Evolutionary conservation across 2,113 vertebrate species (phyloP), one percentile per base, ranked within the genome.

Genomic region (Puntigrus tetrazona): DNA sequence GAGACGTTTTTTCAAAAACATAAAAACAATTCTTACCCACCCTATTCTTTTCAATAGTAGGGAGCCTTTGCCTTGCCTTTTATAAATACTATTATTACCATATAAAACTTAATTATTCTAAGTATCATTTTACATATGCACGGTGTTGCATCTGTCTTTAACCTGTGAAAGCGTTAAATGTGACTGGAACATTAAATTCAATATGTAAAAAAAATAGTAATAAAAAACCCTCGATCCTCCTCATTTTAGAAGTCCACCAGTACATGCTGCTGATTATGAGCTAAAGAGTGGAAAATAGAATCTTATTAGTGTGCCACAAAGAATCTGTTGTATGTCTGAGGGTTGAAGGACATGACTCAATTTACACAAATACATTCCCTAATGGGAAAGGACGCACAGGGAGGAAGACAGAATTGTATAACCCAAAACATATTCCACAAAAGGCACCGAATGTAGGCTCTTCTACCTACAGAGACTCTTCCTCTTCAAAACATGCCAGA

Each of bases 301-400:
- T 65, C 38, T 34, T 65, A 47, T 84, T 84, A 65, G 73, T 20
- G 10, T 20, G 7, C 25, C 41, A 84, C 74, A 84, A 78, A 84
- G 75, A 80, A 45, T 31, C 45, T 18, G 34, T 55, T 65, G 38
- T 77, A 38, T 43, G 34, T 69, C 22, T 57, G 10, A 69, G 43
- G 27, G 29, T 18, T 67, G 82, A 63, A 27, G 59, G 13, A 50
- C 29, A 45, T 63, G 31, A 78, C 78, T 70, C 20, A 29, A 38
- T 55, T 78, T 57, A 52, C 45, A 70, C 74, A 78, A 67, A 55
- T 41, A 67, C 34, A 27, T 74, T 31, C 18, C 36, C 14, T 65
- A 27, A 55, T 67, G 8, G 4, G 63, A 18, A 25, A 18, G 2
- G 73, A 22, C 34, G 31, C 74, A 69, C 43, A 27, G 65, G 9